Conservation (phyloP, 2,113 vertebrate species). For the Halcyon malimbica region DNA sequence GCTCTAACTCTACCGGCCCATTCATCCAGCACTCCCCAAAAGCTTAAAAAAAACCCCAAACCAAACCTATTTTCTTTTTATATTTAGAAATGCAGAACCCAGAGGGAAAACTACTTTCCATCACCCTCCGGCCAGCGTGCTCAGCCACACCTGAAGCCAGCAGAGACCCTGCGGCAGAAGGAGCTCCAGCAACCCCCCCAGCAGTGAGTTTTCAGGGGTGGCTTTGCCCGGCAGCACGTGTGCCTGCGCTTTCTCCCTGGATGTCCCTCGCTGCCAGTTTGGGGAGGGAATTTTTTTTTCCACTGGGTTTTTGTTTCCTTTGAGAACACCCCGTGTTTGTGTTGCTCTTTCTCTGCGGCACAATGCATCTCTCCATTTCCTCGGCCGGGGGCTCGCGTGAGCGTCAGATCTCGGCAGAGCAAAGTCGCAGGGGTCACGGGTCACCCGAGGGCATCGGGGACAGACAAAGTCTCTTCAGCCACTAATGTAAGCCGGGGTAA, state of each 20-base stretch:
- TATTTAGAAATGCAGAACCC: neutral
- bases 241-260: neutral
- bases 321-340: conserved; percentile 78
- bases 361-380: conserved; percentile 80
- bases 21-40: neutral
- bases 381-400: conserved; percentile 63
- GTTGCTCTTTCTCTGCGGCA: conserved; percentile 77
- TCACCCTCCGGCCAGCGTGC: neutral
- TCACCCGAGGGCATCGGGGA: conserved; percentile 76
- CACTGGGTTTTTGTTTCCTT: conserved; percentile 70
- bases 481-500: conserved; percentile 80
- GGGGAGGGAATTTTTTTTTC: neutral
- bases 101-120: neutral
- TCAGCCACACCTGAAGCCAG: neutral
- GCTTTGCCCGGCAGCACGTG: neutral
- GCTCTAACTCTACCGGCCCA: neutral
- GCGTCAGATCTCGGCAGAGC: conserved; percentile 72
- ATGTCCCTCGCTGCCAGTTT: neutral
- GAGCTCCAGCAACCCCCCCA: neutral
- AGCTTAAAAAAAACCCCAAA: neutral
- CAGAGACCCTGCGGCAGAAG: neutral
- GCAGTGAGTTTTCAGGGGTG: rapidly evolving
- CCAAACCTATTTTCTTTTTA: neutral
- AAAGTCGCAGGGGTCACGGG: conserved; percentile 79
- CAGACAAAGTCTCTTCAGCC: conserved; percentile 78